Base-by-base conservation (phyloP, 1,140 invertebrate species). In the Cydia fagiglandana region DNA sequence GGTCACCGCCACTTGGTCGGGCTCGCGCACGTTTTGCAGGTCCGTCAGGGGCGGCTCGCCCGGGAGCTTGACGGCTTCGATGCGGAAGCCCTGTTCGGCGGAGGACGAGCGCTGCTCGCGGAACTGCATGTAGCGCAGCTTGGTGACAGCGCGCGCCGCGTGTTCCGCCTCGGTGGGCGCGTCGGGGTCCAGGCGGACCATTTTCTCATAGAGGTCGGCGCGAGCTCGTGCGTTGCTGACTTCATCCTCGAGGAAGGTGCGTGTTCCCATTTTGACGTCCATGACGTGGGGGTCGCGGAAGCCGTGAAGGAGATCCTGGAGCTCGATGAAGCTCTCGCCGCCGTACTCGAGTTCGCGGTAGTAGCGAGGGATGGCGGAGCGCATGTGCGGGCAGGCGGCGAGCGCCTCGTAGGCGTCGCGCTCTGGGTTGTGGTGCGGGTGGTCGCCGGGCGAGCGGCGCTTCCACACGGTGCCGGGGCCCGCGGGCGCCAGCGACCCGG, bases 381-480 rank as follows among this genome's bases (percentile, higher is more conserved):
- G 92, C 74, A 97, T 95, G 34, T 94, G 93, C 4, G 95, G 93
- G 84, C 99, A 98, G 68, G 95, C 93, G 75, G 95, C 96, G 50
- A 99, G 93, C 1, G 95, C 94, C 84, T 97, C 95, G 90, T 99
- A 99, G 2, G 98, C 97, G 74, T 95, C 93, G 38, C 96, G 87
- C 91, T 97, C 95, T 83, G 96, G 95, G 93, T 98, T 96, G 94
- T 98, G 97, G 85, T 87, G 77, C 5, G 93, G 93, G 56, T 94
- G 94, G 28, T 91, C 90, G 95, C 95, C 93, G 30, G 94, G 94
- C 1, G 94, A 93, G 28, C 96, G 95, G 78, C 98, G 96, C 92
- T 99, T 99, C 96, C 98, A 98, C 30, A 99, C 97, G 6, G 98
- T 98, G 47, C 97, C 97, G 2, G 98, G 97, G 0, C 98, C 97